Percentiles rank a stretch among this genome's conserved stretches.
Conservation (phyloP, 2,797 vertebrate genomes). For the Xiphophorus birchmanni region DNA sequence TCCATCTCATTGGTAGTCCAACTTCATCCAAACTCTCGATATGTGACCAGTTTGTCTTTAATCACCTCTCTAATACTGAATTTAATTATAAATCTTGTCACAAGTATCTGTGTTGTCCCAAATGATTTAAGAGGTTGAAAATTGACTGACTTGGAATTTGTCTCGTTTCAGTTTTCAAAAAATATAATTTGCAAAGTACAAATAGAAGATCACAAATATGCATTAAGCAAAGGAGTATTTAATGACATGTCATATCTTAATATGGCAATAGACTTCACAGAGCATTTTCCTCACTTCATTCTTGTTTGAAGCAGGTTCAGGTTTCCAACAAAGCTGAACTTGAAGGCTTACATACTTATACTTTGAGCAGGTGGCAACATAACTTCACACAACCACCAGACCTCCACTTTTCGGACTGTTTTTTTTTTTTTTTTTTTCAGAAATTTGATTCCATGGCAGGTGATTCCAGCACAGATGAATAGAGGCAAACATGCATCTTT, state of each 20-base stretch:
- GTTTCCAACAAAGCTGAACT: not conserved
- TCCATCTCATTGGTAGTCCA: slow-evolving; percentile 29
- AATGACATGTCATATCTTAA: not conserved
- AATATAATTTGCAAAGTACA: not conserved
- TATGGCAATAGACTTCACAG: not conserved
- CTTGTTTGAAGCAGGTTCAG: not conserved
- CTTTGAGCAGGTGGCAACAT: not conserved
- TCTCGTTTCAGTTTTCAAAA: not conserved
- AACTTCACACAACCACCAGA: slow-evolving; percentile 18
- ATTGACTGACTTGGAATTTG: not conserved
- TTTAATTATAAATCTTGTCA: slow-evolving; percentile 29
- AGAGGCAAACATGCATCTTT: slow-evolving; percentile 20
- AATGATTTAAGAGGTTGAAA: not conserved
- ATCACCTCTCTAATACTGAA: slow-evolving; percentile 35
- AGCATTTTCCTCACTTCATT: not conserved
- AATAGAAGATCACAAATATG: not conserved
- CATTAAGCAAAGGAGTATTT: not conserved
- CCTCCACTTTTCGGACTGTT: slow-evolving; percentile 19
- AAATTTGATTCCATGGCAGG: slow-evolving; percentile 13
- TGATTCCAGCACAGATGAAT: slow-evolving; percentile 42
- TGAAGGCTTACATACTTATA: not conserved
- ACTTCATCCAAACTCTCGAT: slow-evolving; percentile 42
- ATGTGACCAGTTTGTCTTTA: slow-evolving; percentile 32
- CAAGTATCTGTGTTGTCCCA: slow-evolving; percentile 7
- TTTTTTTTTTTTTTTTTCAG: not conserved